Percentiles rank a stretch among this genome's conserved stretches.
Evolutionary conservation across 1,140 invertebrate species (phyloP).

Genomic region (Neuroterus valhalla): DNA sequence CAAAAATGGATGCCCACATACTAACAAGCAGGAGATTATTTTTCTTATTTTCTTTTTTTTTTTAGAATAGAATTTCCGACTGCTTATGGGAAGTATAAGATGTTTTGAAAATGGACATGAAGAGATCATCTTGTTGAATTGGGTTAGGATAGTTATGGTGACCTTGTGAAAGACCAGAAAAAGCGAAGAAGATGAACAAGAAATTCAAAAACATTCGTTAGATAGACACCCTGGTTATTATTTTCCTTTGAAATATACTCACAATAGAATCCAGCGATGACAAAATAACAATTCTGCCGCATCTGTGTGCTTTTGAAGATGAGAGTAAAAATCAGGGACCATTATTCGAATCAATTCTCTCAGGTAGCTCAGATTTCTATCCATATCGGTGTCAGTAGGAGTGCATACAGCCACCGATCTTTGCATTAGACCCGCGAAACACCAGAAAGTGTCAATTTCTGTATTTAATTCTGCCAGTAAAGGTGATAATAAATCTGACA

Average conservation of each 20-base stretch:
- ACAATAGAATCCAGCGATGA: slow-evolving; percentile 94
- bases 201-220: no score
- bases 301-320: slow-evolving; percentile 87
- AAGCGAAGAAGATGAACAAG: no score
- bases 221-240: no score
- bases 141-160: no score
- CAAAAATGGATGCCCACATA: no score
- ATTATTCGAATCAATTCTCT: slow-evolving; percentile 91
- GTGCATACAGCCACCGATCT: slow-evolving; percentile 92
- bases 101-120: no score
- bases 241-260: slow-evolving; percentile 66
- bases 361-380: slow-evolving; percentile 91
- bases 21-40: no score
- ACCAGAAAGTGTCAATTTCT: slow-evolving; percentile 95
- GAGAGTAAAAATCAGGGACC: slow-evolving; percentile 90
- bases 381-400: slow-evolving; percentile 95
- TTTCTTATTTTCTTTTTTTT: no score
- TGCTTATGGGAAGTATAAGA: no score
- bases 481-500: slow-evolving; percentile 94
- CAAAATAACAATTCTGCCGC: slow-evolving; percentile 93
- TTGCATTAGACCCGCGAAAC: slow-evolving; percentile 95
- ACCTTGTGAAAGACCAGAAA: no score
- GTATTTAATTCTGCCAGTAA: slow-evolving; percentile 90
- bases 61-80: no score
- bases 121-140: no score